Percentiles rank a stretch among this genome's conserved stretches.
phyloP scores from a whole-genome alignment of 1,140 invertebrate species.

The Heliconius hermathena region DNA sequence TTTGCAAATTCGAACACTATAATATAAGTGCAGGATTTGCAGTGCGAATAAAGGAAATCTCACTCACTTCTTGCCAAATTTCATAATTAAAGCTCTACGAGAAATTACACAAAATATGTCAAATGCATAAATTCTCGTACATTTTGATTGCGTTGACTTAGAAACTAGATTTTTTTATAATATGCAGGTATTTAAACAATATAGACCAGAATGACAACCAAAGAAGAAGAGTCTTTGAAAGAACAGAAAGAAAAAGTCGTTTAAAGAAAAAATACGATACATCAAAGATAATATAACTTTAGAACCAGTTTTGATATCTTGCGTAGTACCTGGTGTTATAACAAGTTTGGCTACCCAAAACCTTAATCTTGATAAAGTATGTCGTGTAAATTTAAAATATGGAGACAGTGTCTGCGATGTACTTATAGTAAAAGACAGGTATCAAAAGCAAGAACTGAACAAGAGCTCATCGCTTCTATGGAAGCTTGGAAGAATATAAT shows the following conservation, averaged over 20 bases:
- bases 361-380: conserved; percentile 84
- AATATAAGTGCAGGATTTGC: no score
- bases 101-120: no score
- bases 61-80: no score
- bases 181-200: conserved; percentile 38
- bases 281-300: conserved; percentile 79
- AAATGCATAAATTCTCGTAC: no score
- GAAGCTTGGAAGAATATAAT: conserved; percentile 77
- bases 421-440: conserved; percentile 66
- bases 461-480: conserved; percentile 82
- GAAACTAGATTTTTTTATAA: no score
- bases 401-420: conserved; percentile 79
- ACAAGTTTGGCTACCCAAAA: conserved; percentile 81
- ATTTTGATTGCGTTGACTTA: no score
- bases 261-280: conserved; percentile 76
- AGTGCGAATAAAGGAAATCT: no score
- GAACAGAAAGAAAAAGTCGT: conserved; percentile 59
- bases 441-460: conserved; percentile 72
- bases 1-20: no score
- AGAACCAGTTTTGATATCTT: conserved; percentile 82
- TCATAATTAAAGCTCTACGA: no score
- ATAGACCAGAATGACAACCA: conserved; percentile 45
- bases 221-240: conserved; percentile 61
- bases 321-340: conserved; percentile 79
- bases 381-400: conserved; percentile 82